A percentile compares a stretch with the other conserved stretches of the same genome.
These are phyloP conservation scores for Sympetrum striolatum DNA, from an alignment of 2,888 invertebrate species.

Conservation along the genomic window DNA sequence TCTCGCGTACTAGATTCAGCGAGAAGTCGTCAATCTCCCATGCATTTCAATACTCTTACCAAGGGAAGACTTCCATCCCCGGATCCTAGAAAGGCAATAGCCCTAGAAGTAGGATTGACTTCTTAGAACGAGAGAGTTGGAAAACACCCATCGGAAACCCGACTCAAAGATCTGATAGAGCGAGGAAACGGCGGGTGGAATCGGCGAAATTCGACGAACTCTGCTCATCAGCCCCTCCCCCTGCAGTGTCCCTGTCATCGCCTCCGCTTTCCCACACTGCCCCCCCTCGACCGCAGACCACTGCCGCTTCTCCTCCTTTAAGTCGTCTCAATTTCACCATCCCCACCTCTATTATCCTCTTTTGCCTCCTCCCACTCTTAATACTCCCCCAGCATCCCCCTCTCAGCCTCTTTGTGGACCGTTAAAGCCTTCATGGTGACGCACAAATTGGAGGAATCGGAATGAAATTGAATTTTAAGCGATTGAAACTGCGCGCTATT, in stretches of 20 bases:
- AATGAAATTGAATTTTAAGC: background rate
- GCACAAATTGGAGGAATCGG: slow-evolving; percentile 3
- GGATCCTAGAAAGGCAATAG: background rate
- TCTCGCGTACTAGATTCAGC: too few species aligned
- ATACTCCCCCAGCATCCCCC: background rate
- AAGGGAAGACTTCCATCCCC: background rate
- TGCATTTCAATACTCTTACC: background rate
- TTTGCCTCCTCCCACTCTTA: background rate
- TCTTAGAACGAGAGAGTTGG: background rate
- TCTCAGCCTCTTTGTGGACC: background rate
- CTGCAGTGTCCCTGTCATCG: slow-evolving; percentile 3
- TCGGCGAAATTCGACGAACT: background rate
- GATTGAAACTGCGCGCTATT: background rate
- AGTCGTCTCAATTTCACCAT: slow-evolving; percentile 36
- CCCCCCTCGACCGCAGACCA: slow-evolving; percentile 26
- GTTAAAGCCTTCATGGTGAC: background rate
- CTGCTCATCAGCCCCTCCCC: background rate
- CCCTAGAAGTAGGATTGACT: background rate
- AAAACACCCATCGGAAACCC: background rate
- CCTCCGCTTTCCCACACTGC: slow-evolving; percentile 39
- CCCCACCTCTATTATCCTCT: background rate
- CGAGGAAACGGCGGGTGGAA: background rate
- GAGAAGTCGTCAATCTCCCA: too few species aligned
- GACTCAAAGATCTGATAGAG: background rate
- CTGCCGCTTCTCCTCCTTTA: slow-evolving; percentile 26